Evolutionary conservation across 2,797 vertebrate genomes (phyloP).

Genomic region (Salmo trutta): DNA sequence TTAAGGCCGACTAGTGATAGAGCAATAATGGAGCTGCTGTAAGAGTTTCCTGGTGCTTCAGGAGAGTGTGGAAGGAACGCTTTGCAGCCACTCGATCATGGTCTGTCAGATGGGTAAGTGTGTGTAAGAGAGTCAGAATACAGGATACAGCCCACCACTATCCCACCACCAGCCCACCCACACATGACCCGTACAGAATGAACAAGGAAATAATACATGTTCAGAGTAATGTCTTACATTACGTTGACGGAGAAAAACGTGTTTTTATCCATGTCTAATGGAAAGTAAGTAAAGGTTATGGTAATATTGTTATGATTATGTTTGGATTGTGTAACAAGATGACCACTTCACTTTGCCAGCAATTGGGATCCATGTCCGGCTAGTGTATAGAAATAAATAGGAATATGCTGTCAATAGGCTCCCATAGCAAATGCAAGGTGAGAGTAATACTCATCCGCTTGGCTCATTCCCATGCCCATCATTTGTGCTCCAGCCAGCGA

Average conservation of each 20-base stretch:
- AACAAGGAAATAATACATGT: slow-evolving; percentile 17
- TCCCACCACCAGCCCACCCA: slow-evolving; percentile 8
- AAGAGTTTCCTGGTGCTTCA: background rate
- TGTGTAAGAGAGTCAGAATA: slow-evolving; percentile 63
- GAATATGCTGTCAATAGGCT: background rate
- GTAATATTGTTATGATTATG: slow-evolving; percentile 29
- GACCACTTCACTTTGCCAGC: slow-evolving; percentile 4
- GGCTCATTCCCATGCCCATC: background rate
- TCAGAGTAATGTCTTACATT: slow-evolving; percentile 16
- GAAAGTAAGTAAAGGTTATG: slow-evolving; percentile 33
- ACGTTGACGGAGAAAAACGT: slow-evolving; percentile 19
- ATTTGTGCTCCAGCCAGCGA: background rate
- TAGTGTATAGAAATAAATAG: background rate
- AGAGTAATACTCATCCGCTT: slow-evolving; percentile 3
- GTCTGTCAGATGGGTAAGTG: slow-evolving; percentile 63
- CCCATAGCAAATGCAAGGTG: background rate
- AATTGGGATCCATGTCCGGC: slow-evolving; percentile 12
- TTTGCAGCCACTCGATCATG: slow-evolving; percentile 70
- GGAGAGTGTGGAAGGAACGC: slow-evolving; percentile 50
- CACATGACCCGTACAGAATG: slow-evolving; percentile 40
- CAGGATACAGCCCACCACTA: slow-evolving; percentile 35
- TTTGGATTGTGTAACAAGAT: slow-evolving; percentile 23
- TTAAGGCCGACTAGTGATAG: slow-evolving; percentile 56
- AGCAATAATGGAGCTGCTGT: slow-evolving; percentile 56
- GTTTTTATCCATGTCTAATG: slow-evolving; percentile 29